Conservation (phyloP, 2,113 vertebrate genomes). For the Otolemur garnettii region DNA sequence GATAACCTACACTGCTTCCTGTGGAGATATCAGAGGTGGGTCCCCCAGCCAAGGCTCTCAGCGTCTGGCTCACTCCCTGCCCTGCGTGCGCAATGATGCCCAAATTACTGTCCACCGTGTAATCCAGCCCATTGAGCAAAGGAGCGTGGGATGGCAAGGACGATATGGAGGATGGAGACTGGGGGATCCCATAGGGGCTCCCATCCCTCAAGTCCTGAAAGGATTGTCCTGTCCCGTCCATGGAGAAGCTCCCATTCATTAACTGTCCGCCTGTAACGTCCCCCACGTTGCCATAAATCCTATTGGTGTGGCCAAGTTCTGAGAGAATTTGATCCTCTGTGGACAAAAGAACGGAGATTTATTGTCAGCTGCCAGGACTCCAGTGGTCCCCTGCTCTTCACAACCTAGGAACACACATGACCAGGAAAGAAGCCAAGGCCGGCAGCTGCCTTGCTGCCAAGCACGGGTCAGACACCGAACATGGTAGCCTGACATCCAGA, state of each 20-base stretch:
- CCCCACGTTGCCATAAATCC: conserved; percentile 93
- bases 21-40: conserved; percentile 99
- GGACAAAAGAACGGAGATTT: conserved; percentile 82
- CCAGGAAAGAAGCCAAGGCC: background rate
- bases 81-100: conserved; percentile 92
- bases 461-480: background rate
- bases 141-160: conserved; percentile 96
- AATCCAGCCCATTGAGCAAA: conserved; percentile 95
- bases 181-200: conserved; percentile 96
- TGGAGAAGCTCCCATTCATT: conserved; percentile 94
- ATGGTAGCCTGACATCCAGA: background rate
- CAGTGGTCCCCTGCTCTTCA: conserved; percentile 15
- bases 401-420: conserved; percentile 29
- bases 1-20: conserved; percentile 98
- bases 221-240: conserved; percentile 94
- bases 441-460: background rate
- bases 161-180: conserved; percentile 97
- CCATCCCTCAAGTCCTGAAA: conserved; percentile 96
- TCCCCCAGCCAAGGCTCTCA: conserved; percentile 95
- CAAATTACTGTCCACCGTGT: conserved; percentile 93
- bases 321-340: conserved; percentile 98
- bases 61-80: conserved; percentile 94
- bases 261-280: conserved; percentile 92
- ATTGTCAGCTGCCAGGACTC: conserved; percentile 44
- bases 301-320: conserved; percentile 94